phyloP scores from a whole-genome alignment of 2,113 vertebrate genomes.

The Anoura caudifer region DNA sequence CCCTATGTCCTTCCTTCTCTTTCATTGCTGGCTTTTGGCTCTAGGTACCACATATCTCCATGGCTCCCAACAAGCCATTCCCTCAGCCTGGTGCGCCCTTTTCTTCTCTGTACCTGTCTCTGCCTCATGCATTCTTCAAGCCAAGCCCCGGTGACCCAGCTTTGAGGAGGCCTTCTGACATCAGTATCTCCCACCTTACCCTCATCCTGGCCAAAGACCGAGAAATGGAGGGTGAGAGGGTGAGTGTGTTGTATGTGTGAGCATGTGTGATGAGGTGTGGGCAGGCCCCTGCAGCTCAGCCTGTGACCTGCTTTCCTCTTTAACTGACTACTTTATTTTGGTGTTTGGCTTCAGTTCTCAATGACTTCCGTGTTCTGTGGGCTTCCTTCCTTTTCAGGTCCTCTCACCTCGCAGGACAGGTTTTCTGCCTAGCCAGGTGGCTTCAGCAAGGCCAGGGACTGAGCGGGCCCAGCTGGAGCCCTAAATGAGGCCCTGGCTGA shows the following conservation, averaged over 20 bases:
- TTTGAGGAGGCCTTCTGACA: not conserved
- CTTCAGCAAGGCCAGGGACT: not conserved
- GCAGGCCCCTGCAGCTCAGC: not conserved
- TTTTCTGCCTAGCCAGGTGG: slow-evolving; percentile 9
- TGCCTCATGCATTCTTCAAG: not conserved
- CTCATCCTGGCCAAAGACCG: not conserved
- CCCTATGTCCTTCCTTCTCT: not conserved
- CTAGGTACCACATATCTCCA: not conserved
- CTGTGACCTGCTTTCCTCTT: not conserved
- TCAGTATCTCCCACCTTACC: accelerated
- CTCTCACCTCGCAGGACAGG: not conserved
- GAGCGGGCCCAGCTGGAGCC: not conserved
- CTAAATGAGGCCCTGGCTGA: not conserved
- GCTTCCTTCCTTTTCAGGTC: not conserved
- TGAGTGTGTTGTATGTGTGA: not conserved
- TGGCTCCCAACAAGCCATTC: not conserved
- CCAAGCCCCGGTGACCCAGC: accelerated
- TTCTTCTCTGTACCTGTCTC: not conserved
- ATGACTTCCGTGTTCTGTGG: not conserved
- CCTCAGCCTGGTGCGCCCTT: not conserved
- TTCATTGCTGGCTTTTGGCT: not conserved
- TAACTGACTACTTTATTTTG: not conserved
- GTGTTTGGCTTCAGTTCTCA: not conserved
- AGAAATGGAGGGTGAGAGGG: not conserved
- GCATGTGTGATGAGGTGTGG: not conserved